phyloP scores from a whole-genome alignment of 1,140 invertebrate genomes.

The Pogonomyrmex californicus region DNA sequence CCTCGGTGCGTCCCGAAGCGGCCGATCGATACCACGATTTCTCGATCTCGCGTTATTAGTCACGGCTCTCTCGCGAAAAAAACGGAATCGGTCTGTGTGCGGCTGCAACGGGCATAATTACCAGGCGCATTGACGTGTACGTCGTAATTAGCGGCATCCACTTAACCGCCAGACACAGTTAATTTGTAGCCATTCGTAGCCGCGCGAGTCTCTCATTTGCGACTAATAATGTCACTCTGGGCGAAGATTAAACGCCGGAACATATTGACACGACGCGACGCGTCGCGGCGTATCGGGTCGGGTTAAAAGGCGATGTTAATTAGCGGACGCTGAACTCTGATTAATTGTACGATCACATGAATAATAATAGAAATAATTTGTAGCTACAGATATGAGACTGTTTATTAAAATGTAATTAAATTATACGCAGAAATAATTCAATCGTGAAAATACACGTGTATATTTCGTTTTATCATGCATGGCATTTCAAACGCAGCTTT shows the following conservation, averaged over 20 bases:
- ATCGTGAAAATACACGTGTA: neutral
- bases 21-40: slow-evolving; percentile 66
- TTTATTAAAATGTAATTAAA: slow-evolving; percentile 18
- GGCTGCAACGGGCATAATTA: slow-evolving; percentile 65
- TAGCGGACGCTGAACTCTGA: slow-evolving; percentile 26
- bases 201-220: slow-evolving; percentile 40
- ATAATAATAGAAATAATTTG: slow-evolving; percentile 19
- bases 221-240: slow-evolving; percentile 29
- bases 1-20: slow-evolving; percentile 55
- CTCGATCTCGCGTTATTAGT: slow-evolving; percentile 76
- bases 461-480: slow-evolving; percentile 7
- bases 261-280: slow-evolving; percentile 20
- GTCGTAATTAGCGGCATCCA: slow-evolving; percentile 71
- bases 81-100: slow-evolving; percentile 25
- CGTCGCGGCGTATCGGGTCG: slow-evolving; percentile 16
- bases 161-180: slow-evolving; percentile 62
- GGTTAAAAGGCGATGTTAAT: slow-evolving; percentile 64
- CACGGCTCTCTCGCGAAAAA: slow-evolving; percentile 51
- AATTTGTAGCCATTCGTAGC: slow-evolving; percentile 66
- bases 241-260: slow-evolving; percentile 50
- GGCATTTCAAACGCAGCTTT: neutral
- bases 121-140: slow-evolving; percentile 45
- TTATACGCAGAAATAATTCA: neutral
- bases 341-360: neutral
- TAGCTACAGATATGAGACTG: neutral